These are phyloP conservation scores for Numida meleagris DNA, from an alignment of 2,113 vertebrate genomes.

Conservation along the genomic window DNA sequence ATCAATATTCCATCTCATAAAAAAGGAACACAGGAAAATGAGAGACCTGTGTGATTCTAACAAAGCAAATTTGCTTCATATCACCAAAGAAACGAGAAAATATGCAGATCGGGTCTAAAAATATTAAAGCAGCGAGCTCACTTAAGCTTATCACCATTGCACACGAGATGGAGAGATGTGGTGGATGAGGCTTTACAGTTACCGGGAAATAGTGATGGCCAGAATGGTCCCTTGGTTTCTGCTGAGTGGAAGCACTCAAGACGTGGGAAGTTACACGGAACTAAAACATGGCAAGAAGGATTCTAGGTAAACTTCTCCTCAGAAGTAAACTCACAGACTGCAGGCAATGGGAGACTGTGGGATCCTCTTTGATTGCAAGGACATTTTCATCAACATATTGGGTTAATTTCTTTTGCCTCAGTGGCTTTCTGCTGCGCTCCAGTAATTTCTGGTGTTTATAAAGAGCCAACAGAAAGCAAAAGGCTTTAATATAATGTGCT, in stretches of 20 bases:
- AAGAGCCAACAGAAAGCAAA: neutral
- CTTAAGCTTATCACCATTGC: constrained; percentile 5
- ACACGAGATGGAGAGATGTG: neutral
- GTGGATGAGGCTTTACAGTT: neutral
- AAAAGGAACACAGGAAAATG: constrained; percentile 3
- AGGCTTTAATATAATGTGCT: neutral
- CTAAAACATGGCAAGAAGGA: neutral
- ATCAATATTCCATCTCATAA: neutral
- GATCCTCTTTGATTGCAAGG: neutral
- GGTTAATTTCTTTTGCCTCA: neutral
- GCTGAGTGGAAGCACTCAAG: neutral
- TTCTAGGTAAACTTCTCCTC: neutral
- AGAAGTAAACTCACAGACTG: neutral
- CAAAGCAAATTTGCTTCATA: neutral
- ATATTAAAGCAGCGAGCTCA: neutral
- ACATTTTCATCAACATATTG: neutral
- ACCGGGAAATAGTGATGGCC: neutral
- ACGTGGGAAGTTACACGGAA: neutral
- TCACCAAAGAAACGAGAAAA: neutral
- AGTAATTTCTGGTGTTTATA: neutral
- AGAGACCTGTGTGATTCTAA: neutral
- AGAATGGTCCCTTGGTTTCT: neutral
- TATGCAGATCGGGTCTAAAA: neutral
- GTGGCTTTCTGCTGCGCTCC: neutral
- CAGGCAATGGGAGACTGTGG: neutral